Percentiles rank a stretch among this genome's conserved stretches.
Evolutionary conservation across 2,888 invertebrate species (phyloP).

Genomic region (Tetranychus piercei): DNA sequence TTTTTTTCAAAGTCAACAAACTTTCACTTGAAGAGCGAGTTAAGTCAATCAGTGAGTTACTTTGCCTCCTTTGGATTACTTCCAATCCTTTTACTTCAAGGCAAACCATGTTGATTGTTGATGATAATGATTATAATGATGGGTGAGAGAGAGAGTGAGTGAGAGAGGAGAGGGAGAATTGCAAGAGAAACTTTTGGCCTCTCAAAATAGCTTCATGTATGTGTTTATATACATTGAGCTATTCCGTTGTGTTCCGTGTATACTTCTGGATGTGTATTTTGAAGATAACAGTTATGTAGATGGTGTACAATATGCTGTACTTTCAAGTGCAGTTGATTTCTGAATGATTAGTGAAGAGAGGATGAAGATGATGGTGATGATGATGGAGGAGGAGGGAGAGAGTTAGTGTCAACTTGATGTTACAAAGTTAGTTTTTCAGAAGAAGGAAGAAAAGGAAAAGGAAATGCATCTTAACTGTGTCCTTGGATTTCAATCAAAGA

Average conservation of each 20-base stretch:
- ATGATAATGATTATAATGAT: neutral
- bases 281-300: neutral
- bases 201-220: neutral
- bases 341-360: neutral
- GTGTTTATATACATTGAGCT: neutral
- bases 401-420: neutral
- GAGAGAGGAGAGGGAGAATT: neutral
- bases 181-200: neutral
- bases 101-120: neutral
- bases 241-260: neutral
- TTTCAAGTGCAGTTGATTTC: neutral
- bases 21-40: conserved; percentile 1
- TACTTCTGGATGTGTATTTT: neutral
- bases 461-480: neutral
- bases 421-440: neutral
- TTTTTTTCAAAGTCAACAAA: conserved; percentile 1
- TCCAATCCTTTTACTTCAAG: neutral
- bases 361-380: neutral
- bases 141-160: neutral
- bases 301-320: neutral
- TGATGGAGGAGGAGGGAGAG: neutral
- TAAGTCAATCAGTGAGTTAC: conserved; percentile 1
- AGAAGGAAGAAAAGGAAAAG: neutral
- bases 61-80: neutral
- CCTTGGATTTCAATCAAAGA: neutral